A percentile compares a stretch with the other conserved stretches of the same genome.
Evolutionary conservation across 2,888 invertebrate genomes (phyloP).

Genomic region (Sinopyrophorus schimmeli): DNA sequence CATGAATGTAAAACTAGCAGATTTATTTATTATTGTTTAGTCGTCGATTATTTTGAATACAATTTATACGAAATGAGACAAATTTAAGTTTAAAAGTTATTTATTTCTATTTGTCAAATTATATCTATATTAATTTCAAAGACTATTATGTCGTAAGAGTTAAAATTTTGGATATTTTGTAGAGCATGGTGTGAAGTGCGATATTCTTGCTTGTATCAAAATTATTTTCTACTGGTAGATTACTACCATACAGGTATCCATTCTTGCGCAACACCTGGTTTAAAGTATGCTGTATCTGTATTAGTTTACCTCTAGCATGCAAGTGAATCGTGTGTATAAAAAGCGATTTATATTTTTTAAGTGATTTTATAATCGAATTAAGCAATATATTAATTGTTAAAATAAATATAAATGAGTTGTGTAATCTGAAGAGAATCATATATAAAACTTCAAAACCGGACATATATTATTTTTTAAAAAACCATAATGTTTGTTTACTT

Average conservation of each 20-base stretch:
- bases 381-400: no score
- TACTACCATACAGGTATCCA: slow-evolving; percentile 34
- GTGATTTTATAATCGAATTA: no score
- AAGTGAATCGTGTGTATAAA: slow-evolving; percentile 5
- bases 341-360: slow-evolving; percentile 4
- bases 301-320: slow-evolving; percentile 15
- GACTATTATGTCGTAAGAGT: not conserved
- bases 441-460: no score
- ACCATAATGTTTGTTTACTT: not conserved
- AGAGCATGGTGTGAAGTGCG: slow-evolving; percentile 7
- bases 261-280: slow-evolving; percentile 34
- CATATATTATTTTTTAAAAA: not conserved
- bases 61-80: not conserved
- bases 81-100: not conserved
- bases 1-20: not conserved
- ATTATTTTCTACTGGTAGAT: slow-evolving; percentile 34
- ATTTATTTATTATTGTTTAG: no score
- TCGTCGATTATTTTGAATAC: no score
- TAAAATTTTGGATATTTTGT: not conserved
- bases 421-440: no score
- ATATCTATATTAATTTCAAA: not conserved
- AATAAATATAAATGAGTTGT: no score
- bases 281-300: slow-evolving; percentile 20
- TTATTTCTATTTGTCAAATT: not conserved
- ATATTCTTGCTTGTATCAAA: slow-evolving; percentile 21